Evolutionary conservation across 2,888 invertebrate species (phyloP), one percentile per base, ranked within the genome.

Genomic region (Coelopa pilipes): DNA sequence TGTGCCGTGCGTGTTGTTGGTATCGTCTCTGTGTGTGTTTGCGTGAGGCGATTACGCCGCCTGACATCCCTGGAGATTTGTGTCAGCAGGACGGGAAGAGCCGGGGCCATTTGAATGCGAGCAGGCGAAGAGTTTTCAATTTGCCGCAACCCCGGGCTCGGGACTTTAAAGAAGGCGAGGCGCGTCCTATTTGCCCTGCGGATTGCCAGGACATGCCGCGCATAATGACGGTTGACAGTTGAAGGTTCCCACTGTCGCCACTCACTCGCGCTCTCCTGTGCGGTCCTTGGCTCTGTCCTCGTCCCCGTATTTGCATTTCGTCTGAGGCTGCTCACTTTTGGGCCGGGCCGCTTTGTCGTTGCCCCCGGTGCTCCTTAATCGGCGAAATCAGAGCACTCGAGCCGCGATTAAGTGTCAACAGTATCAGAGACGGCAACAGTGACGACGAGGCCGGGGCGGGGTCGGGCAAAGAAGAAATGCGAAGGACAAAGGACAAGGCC

Each of bases 201-300:
- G 69, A 74, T 73, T 73, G 73, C 34, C 19, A 68, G 45, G 60
- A 73, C 68, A 73, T 69, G 70, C 70, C 57, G 69, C 73, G 65
- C 62, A 57, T 53, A 34, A 57, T 74, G 65, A 70, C 73, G 65
- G 69, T 73, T 74, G 69, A 70, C 73, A 74, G 63, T 47, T 73
- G 34, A 15, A 46, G 45, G 66, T 59, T 66, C 45, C 34, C 34
- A 34, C 34, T 34, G 34, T 34, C 34, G 7, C 34, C 34, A 34
- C 7, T n/a, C n/a, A n/a, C n/a, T n/a, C 7, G 17, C 3, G 15
- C 63, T 13, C 17, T 63, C 5, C 24, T 66, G 24, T 13, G 21
- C 46, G 60, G n/a, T 12, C 50, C 12, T 12, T 17, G 15, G 34
- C 34, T 63, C n/a, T 50, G 1, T 46, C 21, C 34, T 46, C 46